Evolutionary conservation across 2,888 invertebrate species (phyloP).

Genomic region (Pseudoips prasinana): DNA sequence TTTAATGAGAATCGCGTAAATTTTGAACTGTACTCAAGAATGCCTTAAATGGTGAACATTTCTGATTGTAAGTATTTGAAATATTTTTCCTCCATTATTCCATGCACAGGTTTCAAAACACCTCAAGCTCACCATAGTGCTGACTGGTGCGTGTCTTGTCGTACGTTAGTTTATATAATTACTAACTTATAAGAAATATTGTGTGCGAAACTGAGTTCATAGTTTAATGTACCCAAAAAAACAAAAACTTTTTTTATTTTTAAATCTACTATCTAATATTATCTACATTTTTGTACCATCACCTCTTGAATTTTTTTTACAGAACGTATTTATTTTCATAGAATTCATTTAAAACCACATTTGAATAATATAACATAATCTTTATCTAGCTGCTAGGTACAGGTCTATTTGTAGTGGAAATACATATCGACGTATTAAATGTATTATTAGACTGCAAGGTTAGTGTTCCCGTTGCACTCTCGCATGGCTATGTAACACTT

Average conservation of each 20-base stretch:
- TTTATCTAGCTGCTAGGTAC: conserved; percentile 43
- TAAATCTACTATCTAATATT: too few species aligned
- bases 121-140: too few species aligned
- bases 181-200: too few species aligned
- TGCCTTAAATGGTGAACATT: conserved; percentile 44
- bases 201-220: too few species aligned
- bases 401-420: conserved; percentile 55
- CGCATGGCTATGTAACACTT: conserved; percentile 34
- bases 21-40: conserved; percentile 48
- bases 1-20: conserved; percentile 26
- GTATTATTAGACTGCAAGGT: conserved; percentile 77
- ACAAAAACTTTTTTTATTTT: too few species aligned
- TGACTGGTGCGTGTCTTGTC: too few species aligned
- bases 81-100: conserved; percentile 12
- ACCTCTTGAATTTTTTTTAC: too few species aligned
- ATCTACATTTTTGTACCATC: too few species aligned
- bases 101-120: too few species aligned
- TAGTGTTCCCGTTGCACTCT: conserved; percentile 62
- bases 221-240: too few species aligned
- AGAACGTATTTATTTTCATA: too few species aligned
- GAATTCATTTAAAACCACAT: conserved; percentile 27
- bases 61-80: conserved; percentile 53
- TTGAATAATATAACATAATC: conserved; percentile 30
- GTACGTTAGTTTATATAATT: too few species aligned
- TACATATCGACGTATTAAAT: conserved; percentile 64